A percentile compares a stretch with the other conserved stretches of the same genome.
Evolutionary conservation across 2,888 invertebrate species (phyloP).

Genomic region (Meganola albula): DNA sequence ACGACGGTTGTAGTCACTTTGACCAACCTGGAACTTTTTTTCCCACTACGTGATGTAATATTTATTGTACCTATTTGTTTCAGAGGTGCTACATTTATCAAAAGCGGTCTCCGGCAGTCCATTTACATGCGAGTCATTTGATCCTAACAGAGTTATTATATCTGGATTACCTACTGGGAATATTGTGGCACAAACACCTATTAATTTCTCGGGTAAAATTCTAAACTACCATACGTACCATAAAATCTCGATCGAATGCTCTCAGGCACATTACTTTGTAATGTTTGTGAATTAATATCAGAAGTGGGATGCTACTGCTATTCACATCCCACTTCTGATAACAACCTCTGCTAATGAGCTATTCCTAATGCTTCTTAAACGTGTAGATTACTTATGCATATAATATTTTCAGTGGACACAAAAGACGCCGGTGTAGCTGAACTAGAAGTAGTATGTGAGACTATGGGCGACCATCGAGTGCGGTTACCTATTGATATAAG

Average conservation of each 20-base stretch:
- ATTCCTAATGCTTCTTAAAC: too few relatives aligned
- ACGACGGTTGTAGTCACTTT: too few relatives aligned
- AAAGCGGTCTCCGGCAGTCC: slow-evolving; percentile 95
- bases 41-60: too few relatives aligned
- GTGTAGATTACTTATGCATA: slow-evolving; percentile 2
- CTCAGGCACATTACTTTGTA: too few relatives aligned
- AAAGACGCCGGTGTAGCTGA: slow-evolving; percentile 91
- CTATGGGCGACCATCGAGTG: slow-evolving; percentile 86
- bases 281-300: too few relatives aligned
- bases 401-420: slow-evolving; percentile 80
- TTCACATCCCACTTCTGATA: too few relatives aligned
- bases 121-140: slow-evolving; percentile 94
- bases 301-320: too few relatives aligned
- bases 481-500: slow-evolving; percentile 87
- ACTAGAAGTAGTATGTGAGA: slow-evolving; percentile 90
- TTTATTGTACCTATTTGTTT: slow-evolving; percentile 9
- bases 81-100: slow-evolving; percentile 93
- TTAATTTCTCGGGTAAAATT: slow-evolving; percentile 88
- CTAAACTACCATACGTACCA: too few relatives aligned
- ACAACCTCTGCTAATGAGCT: too few relatives aligned
- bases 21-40: too few relatives aligned
- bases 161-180: slow-evolving; percentile 86
- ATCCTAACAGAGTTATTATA: slow-evolving; percentile 88
- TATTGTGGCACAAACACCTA: slow-evolving; percentile 88
- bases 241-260: too few relatives aligned